Evolutionary conservation across 1,140 invertebrate genomes (phyloP).

Genomic region (Caenorhabditis tropicalis): DNA sequence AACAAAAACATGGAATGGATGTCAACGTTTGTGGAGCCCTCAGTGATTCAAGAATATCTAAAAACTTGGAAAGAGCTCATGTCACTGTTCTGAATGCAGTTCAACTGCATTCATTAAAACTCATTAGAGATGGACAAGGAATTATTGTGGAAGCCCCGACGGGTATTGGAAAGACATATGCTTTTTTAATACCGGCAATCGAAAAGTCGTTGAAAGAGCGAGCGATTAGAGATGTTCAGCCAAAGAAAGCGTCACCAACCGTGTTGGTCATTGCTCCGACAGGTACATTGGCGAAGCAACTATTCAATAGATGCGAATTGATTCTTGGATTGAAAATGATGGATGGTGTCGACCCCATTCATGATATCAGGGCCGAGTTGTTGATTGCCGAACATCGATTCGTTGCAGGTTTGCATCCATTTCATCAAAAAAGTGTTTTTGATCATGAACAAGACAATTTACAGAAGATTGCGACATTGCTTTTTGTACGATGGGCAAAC

Average conservation of each 20-base stretch:
- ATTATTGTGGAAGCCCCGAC: neutral
- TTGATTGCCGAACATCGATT: neutral
- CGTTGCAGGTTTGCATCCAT: neutral
- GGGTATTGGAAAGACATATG: constrained; percentile 13
- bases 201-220: neutral
- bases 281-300: neutral
- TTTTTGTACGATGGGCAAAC: constrained; percentile 5
- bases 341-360: neutral
- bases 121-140: neutral
- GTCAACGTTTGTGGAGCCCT: neutral
- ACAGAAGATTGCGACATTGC: neutral
- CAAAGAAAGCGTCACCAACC: neutral
- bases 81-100: neutral
- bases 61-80: neutral
- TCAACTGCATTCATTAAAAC: neutral
- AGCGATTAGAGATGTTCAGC: neutral
- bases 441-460: neutral
- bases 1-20: neutral
- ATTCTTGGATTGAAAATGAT: neutral
- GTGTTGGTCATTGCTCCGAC: neutral
- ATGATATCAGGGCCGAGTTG: neutral
- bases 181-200: neutral
- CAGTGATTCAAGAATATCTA: neutral
- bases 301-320: neutral
- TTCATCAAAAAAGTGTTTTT: neutral